Evolutionary conservation across 2,888 invertebrate genomes (phyloP).

Genomic region (Standfussiana lucernea): DNA sequence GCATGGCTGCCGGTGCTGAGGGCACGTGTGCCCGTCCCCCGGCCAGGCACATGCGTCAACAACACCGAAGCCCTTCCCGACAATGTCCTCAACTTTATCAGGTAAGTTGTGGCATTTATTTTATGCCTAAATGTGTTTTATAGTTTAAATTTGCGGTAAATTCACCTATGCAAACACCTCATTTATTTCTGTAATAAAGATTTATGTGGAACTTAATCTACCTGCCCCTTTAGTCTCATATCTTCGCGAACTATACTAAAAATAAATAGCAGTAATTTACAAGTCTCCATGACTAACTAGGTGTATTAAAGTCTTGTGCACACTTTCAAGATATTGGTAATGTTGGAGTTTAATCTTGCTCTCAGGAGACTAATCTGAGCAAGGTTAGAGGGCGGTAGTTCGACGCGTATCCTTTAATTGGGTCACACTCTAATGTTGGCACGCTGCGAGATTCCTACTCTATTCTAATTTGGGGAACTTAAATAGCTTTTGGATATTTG

Average conservation of each 20-base stretch:
- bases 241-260: slow-evolving; percentile 40
- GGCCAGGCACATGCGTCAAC: slow-evolving; percentile 93
- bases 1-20: slow-evolving; percentile 93
- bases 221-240: slow-evolving; percentile 25
- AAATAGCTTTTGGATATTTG: slow-evolving; percentile 56
- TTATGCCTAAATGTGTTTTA: neutral
- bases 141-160: slow-evolving; percentile 1
- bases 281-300: slow-evolving; percentile 36
- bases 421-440: slow-evolving; percentile 87
- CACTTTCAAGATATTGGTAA: slow-evolving; percentile 76
- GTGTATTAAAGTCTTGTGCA: slow-evolving; percentile 64
- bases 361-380: slow-evolving; percentile 81
- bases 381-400: slow-evolving; percentile 83
- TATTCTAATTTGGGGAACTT: slow-evolving; percentile 71
- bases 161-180: slow-evolving; percentile 10
- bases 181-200: slow-evolving; percentile 31
- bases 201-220: slow-evolving; percentile 29
- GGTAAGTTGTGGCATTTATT: slow-evolving; percentile 76
- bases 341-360: slow-evolving; percentile 69
- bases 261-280: slow-evolving; percentile 57
- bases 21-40: slow-evolving; percentile 91
- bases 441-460: slow-evolving; percentile 77
- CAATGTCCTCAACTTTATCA: slow-evolving; percentile 93
- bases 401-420: slow-evolving; percentile 84
- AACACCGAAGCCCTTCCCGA: slow-evolving; percentile 92